A percentile compares a stretch with the other conserved stretches of the same genome.
These are phyloP conservation scores for Eudasyphora cyanicolor DNA, from an alignment of 2,888 invertebrate species.

Conservation along the genomic window DNA sequence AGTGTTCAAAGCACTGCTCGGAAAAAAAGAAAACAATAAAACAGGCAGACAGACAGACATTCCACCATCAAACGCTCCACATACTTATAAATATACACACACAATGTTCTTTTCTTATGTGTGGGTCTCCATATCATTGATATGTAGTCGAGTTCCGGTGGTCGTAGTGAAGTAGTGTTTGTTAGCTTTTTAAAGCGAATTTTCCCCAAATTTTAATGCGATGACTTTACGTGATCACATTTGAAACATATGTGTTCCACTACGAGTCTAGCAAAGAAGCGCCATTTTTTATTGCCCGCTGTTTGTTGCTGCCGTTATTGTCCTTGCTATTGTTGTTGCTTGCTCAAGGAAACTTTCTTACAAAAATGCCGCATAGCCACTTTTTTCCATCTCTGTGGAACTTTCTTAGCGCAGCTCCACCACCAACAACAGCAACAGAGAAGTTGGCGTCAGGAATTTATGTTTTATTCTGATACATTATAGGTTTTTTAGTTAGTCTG, in stretches of 20 bases:
- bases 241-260: conserved; percentile 47
- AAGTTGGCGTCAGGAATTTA: conserved; percentile 60
- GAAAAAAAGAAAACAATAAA: conserved; percentile 21
- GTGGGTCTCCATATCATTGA: not conserved
- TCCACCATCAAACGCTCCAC: conserved; percentile 18
- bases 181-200: conserved; percentile 4
- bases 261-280: conserved; percentile 18
- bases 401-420: conserved; percentile 41
- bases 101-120: conserved; percentile 11
- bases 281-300: conserved; percentile 50
- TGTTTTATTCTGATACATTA: conserved; percentile 56
- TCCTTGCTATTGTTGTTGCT: conserved; percentile 43
- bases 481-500: conserved; percentile 18
- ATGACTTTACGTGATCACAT: conserved; percentile 62
- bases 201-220: conserved; percentile 38
- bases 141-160: not conserved
- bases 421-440: conserved; percentile 45
- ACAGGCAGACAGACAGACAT: not conserved
- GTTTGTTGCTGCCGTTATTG: conserved; percentile 45
- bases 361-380: conserved; percentile 71
- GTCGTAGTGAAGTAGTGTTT: not conserved
- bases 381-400: conserved; percentile 62
- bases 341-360: conserved; percentile 53
- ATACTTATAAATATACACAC: not conserved
- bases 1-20: conserved; percentile 44